Evolutionary conservation across 2,888 invertebrate species (phyloP), one percentile per base, ranked within the genome.

Genomic region (Euzetes globulus): DNA sequence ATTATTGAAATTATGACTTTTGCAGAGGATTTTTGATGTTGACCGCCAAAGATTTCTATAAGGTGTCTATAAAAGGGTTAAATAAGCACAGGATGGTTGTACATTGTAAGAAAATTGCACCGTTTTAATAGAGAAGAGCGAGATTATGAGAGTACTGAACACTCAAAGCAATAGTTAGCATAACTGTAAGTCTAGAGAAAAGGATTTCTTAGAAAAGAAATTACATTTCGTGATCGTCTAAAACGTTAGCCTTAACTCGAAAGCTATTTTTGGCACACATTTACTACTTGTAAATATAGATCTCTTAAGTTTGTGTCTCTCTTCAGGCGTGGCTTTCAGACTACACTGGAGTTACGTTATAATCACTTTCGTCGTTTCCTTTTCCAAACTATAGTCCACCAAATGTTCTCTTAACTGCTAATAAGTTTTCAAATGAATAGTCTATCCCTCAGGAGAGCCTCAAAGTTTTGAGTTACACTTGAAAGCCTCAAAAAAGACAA

Each of bases 301-400:
- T 68, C 68, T 68, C n/a, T 68, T 6, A n/a, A 0, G 5, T 65
- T 22, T 58, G 13, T 58, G 22, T 63, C 68, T 68, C 41, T 45
- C 37, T 9, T 45, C 68, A 68, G 68, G 68, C 68, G 68, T 68
- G 68, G 68, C 68, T 68, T 41, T 11, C n/a, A 33, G 22, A 45
- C 37, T 68, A 15, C 22, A 9, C 13, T 68, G 6, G 13, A 6
- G 63, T 63, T 63, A 63, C 25, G 25, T 27, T 27, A 63, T 45
- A 41, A 45, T 41, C 13, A 19, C 68, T 41, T 68, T 68, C 41
- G 22, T 68, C n/a, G 2, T 19, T 65, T 22, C 19, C 41, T 25
- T 33, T 68, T 45, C 22, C 45, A 41, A 45, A 45, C 15, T 68
- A 68, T 29, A 60, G 29, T 60, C 29, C 27, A 60, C 60, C 60